Evolutionary conservation across 2,113 vertebrate species (phyloP).

Genomic region (Pedetes capensis): DNA sequence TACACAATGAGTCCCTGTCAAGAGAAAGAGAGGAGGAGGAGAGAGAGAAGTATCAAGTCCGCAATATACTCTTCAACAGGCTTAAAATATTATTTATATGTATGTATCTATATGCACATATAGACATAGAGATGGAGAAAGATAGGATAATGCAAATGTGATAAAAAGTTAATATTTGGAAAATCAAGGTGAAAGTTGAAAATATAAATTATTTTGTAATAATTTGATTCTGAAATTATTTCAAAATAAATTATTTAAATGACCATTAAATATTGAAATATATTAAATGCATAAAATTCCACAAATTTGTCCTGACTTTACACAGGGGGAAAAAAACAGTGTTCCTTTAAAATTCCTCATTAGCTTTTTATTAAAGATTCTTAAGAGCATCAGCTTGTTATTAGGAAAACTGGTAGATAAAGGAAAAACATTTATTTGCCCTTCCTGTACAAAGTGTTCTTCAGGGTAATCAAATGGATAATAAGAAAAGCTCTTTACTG

Average conservation of each 20-base stretch:
- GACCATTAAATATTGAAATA: conserved; percentile 2
- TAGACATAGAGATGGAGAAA: not conserved
- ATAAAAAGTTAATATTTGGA: not conserved
- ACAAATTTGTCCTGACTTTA: not conserved
- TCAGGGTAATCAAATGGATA: not conserved
- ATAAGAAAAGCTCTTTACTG: not conserved
- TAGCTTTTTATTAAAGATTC: not conserved
- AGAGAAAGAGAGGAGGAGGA: not conserved
- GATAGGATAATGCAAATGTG: not conserved
- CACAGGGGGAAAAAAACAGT: not conserved
- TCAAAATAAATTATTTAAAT: conserved; percentile 22
- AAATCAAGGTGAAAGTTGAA: not conserved
- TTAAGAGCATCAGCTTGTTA: not conserved
- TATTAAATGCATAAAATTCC: not conserved
- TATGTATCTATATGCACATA: not conserved
- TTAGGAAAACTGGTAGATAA: not conserved
- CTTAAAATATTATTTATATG: conserved; percentile 22
- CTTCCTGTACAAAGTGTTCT: not conserved
- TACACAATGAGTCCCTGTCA: not conserved
- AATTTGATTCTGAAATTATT: conserved; percentile 13
- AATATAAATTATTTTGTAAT: not conserved
- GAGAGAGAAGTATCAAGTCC: not conserved
- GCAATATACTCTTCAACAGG: not conserved
- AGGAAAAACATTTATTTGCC: not conserved
- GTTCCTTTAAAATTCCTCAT: not conserved